Base-by-base conservation (phyloP, 2,888 invertebrate species). In the Torymus aiolomorphi region DNA sequence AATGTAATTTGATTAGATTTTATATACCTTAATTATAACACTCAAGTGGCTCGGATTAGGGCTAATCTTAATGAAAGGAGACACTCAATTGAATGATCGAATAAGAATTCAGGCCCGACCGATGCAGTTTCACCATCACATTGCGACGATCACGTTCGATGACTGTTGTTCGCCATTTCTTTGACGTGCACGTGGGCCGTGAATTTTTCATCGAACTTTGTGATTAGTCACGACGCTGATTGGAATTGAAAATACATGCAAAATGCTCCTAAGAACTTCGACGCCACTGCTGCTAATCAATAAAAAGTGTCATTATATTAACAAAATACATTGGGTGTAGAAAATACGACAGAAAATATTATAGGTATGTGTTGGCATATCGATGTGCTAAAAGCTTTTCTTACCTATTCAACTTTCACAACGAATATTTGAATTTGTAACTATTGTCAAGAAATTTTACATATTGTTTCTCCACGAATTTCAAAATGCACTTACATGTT, bases 181-280 rank as follows among this genome's bases (percentile, higher is more conserved):
- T 49, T 13, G 31, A 52, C 51, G 20, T 18, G 42, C 24, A 71
- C 24, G 71, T 77, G 49, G 71, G 71, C n/a, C 56, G 71, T 11
- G 18, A 14, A 63, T 57, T 77, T 70, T 76, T 63, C 20, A 61
- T 57, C 8, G 31, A 31, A 70, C 49, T 71, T 76, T 69, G 1
- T 52, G 18, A 57, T 57, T 57, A 56, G 70, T 77, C 70, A 70
- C 20, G 54, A 0, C n/a, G 63, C 70, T 56, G 51, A 71, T 70
- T 71, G 54, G 57, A 59, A 67, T 42, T 75, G 31, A 59, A 66
- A 59, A 67, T 72, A n/a, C 42, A 42, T 69, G 57, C 69, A 42
- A 57, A 57, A 57, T 57, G 11, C 12, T 57, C 16, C 14, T 11
- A 18, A 67, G 54, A 54, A 10, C 24, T 31, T 42, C 52, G 8